Conservation (phyloP, 2,113 vertebrate species). For the Crypturellus undulatus region DNA sequence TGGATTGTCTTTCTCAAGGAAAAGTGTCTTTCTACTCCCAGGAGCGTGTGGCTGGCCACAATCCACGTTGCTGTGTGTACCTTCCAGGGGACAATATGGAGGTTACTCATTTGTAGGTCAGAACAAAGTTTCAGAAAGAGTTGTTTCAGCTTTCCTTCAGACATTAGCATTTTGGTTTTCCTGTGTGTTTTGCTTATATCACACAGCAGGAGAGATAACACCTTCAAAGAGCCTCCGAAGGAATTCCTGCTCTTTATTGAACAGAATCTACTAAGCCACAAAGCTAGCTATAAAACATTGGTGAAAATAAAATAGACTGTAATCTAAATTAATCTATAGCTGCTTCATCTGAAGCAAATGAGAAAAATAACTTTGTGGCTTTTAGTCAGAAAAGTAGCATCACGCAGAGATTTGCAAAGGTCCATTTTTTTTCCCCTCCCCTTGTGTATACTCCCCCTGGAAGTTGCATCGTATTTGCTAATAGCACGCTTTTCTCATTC, state of each 20-base stretch:
- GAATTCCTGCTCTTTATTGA: background rate
- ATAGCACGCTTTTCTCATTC: conserved; percentile 80
- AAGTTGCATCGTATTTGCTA: conserved; percentile 80
- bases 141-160: background rate
- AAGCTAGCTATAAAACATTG: conserved; percentile 11
- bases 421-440: background rate
- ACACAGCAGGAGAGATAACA: background rate
- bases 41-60: conserved; percentile 59
- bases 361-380: background rate
- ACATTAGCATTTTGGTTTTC: background rate
- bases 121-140: background rate
- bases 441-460: conserved; percentile 68
- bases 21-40: background rate
- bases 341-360: conserved; percentile 13
- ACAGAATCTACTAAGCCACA: background rate
- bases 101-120: background rate
- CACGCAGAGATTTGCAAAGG: background rate
- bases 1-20: background rate
- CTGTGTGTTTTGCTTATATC: background rate
- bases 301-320: conserved; percentile 30
- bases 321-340: conserved; percentile 15
- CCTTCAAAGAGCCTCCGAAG: background rate
- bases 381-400: background rate
- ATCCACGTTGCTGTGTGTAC: conserved; percentile 52
- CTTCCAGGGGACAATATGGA: conserved; percentile 74